Evolutionary conservation across 2,113 vertebrate species (phyloP).

Genomic region (Ancistrus triradiatus): DNA sequence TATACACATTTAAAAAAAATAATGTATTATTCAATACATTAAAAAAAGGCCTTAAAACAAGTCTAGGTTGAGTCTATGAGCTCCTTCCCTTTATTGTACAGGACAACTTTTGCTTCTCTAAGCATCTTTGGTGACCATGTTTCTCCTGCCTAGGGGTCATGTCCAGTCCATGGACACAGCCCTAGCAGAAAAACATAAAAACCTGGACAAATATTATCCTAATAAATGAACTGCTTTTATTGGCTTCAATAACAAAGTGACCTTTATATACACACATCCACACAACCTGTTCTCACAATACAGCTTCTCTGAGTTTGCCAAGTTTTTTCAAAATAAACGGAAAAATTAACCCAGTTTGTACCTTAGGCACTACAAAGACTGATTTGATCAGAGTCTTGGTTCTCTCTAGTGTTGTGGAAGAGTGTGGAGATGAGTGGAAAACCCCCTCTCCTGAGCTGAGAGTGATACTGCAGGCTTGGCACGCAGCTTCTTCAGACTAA

Average conservation of each 20-base stretch:
- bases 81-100: too few relatives aligned
- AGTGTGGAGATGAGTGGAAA: neutral
- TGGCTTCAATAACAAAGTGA: neutral
- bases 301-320: neutral
- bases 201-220: neutral
- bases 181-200: neutral
- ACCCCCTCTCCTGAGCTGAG: conserved; percentile 27
- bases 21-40: too few relatives aligned
- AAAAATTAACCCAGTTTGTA: neutral
- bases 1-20: too few relatives aligned
- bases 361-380: neutral
- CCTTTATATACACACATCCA: neutral
- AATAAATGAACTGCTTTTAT: neutral
- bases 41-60: too few relatives aligned
- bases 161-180: neutral
- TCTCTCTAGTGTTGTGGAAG: neutral
- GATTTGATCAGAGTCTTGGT: neutral
- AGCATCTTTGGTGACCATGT: too few relatives aligned
- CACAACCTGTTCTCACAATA: neutral
- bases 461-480: conserved; percentile 18
- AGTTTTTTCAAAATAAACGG: neutral
- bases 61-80: too few relatives aligned
- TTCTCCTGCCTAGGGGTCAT: too few relatives aligned
- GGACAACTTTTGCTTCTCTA: too few relatives aligned
- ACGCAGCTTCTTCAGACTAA: conserved; percentile 21